These are phyloP conservation scores for Cyprinodon diabolis DNA, from an alignment of 2,797 vertebrate genomes.

Conservation along the genomic window DNA sequence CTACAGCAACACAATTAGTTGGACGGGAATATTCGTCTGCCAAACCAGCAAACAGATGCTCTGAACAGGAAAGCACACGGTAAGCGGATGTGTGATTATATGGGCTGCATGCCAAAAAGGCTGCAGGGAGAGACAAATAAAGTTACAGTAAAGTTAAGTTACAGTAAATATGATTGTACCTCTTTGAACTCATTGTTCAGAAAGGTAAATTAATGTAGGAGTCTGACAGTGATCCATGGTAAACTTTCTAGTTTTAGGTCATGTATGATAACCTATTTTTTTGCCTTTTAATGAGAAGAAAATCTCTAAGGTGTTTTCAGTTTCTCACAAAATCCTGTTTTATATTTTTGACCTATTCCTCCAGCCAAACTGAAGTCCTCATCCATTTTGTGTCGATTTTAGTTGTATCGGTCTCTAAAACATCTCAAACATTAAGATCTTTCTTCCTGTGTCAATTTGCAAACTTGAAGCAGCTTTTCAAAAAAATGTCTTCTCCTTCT, in stretches of 20 bases:
- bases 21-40: neutral
- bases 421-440: neutral
- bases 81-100: neutral
- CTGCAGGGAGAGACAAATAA: neutral
- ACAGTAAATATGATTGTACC: constrained; percentile 1
- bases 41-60: neutral
- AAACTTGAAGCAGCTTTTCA: neutral
- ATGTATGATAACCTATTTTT: neutral
- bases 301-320: neutral
- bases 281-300: neutral
- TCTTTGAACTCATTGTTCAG: neutral
- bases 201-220: neutral
- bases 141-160: neutral
- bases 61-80: constrained; percentile 5
- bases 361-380: neutral
- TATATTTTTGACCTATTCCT: neutral
- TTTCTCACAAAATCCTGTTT: neutral
- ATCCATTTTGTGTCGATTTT: neutral
- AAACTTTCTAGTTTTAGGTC: neutral
- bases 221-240: neutral
- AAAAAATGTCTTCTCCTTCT: neutral
- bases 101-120: constrained; percentile 2
- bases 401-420: neutral
- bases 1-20: neutral
- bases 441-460: neutral